These are phyloP conservation scores for Oxygymnocypris stewartii DNA, from an alignment of 2,113 vertebrate species.

Conservation along the genomic window DNA sequence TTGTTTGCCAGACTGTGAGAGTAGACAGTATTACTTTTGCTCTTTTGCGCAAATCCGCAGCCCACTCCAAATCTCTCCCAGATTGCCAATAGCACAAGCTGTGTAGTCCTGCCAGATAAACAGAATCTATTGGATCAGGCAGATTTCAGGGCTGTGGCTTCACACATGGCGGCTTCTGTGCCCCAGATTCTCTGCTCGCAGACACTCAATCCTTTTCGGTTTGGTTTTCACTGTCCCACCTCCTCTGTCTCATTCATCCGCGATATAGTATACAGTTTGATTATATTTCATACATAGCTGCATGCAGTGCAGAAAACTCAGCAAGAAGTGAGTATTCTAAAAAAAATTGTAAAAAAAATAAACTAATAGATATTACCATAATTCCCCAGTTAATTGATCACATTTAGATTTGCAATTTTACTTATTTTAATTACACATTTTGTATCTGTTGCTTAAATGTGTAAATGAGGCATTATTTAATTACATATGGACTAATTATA, in stretches of 20 bases:
- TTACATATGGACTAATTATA: too few relatives aligned
- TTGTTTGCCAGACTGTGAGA: constrained; percentile 69
- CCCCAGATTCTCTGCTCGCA: constrained; percentile 29
- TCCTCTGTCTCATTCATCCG: neutral
- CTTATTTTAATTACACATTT: too few relatives aligned
- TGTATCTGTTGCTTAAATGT: too few relatives aligned
- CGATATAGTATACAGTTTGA: neutral
- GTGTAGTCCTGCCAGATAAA: constrained; percentile 73
- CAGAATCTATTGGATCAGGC: constrained; percentile 80
- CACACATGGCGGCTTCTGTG: constrained; percentile 65
- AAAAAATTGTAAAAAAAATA: too few relatives aligned
- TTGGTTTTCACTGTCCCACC: constrained; percentile 57
- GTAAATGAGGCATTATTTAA: too few relatives aligned
- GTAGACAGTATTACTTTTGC: constrained; percentile 72
- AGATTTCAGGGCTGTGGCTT: constrained; percentile 75
- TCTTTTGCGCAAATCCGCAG: constrained; percentile 69
- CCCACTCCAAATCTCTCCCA: constrained; percentile 77
- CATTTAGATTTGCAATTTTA: too few relatives aligned
- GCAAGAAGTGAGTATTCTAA: neutral
- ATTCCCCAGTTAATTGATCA: too few relatives aligned
- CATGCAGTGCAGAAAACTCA: neutral
- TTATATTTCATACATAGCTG: constrained; percentile 6
- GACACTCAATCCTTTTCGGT: neutral
- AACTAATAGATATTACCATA: too few relatives aligned
- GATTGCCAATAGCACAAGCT: constrained; percentile 71